phyloP scores from a whole-genome alignment of 1,140 invertebrate genomes.

The Hylaeus anthracinus region DNA sequence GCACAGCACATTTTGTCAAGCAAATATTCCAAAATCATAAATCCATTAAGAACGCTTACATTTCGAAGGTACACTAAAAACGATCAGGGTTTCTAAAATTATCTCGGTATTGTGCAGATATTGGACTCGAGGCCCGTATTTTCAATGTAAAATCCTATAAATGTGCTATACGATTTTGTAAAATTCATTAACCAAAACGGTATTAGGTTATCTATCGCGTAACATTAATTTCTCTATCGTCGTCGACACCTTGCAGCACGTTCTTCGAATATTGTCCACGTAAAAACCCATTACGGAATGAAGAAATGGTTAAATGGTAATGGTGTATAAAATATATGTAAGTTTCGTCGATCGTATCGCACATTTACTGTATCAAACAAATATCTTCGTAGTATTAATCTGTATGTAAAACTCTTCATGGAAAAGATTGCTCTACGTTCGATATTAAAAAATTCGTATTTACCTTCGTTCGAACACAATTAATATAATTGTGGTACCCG shows the following conservation, averaged over 20 bases:
- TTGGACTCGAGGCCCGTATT: neutral
- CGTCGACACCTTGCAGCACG: too few species aligned
- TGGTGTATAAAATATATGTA: slow-evolving; percentile 34
- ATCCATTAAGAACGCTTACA: slow-evolving; percentile 3
- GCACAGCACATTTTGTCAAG: slow-evolving; percentile 45
- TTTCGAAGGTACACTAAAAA: slow-evolving; percentile 14
- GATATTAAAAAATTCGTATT: slow-evolving; percentile 41
- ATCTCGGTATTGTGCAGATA: slow-evolving; percentile 8
- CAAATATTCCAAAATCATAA: slow-evolving; percentile 47
- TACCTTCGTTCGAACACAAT: slow-evolving; percentile 37
- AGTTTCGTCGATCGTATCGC: slow-evolving; percentile 33
- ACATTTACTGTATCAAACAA: slow-evolving; percentile 43
- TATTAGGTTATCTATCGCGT: slow-evolving; percentile 6
- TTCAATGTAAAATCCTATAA: slow-evolving; percentile 37
- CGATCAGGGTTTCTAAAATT: slow-evolving; percentile 11
- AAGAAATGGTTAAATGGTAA: slow-evolving; percentile 29
- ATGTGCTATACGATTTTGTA: slow-evolving; percentile 40
- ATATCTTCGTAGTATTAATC: slow-evolving; percentile 26
- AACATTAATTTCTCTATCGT: neutral
- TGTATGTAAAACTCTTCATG: slow-evolving; percentile 33
- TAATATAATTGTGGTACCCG: slow-evolving; percentile 45
- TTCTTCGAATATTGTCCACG: slow-evolving; percentile 20
- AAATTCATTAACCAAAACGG: slow-evolving; percentile 10
- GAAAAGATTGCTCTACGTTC: slow-evolving; percentile 29
- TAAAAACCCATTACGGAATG: slow-evolving; percentile 39